Evolutionary conservation across 2,888 invertebrate genomes (phyloP).

Genomic region (Rutpela maculata): DNA sequence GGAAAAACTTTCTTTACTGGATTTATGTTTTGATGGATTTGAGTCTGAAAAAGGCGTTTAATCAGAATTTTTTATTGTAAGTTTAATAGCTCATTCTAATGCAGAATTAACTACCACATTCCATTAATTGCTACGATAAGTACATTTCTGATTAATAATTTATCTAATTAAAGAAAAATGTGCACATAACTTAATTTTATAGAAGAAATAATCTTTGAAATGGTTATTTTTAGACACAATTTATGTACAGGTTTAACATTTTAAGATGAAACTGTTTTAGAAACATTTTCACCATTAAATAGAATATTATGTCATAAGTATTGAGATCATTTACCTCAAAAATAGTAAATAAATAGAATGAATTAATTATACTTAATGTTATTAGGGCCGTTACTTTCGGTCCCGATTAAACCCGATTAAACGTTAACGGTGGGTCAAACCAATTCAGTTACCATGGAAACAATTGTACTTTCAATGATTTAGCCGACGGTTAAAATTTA

Average conservation of each 20-base stretch:
- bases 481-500: no score
- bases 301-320: no score
- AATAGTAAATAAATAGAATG: no score
- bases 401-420: no score
- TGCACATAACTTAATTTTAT: neutral
- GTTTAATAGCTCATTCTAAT: neutral
- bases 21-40: slow-evolving; percentile 74
- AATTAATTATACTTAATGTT: no score
- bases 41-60: slow-evolving; percentile 69
- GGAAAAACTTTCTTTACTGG: slow-evolving; percentile 75
- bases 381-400: no score
- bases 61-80: neutral
- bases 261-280: neutral
- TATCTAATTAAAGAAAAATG: neutral
- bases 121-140: neutral
- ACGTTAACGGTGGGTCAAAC: no score
- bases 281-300: no score
- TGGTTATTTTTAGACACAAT: neutral
- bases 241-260: neutral
- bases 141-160: neutral
- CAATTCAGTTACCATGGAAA: no score
- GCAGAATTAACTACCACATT: neutral
- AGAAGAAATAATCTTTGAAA: neutral
- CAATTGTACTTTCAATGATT: no score
- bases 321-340: no score